Evolutionary conservation across 2,797 vertebrate species (phyloP).

Genomic region (Argentina silus): DNA sequence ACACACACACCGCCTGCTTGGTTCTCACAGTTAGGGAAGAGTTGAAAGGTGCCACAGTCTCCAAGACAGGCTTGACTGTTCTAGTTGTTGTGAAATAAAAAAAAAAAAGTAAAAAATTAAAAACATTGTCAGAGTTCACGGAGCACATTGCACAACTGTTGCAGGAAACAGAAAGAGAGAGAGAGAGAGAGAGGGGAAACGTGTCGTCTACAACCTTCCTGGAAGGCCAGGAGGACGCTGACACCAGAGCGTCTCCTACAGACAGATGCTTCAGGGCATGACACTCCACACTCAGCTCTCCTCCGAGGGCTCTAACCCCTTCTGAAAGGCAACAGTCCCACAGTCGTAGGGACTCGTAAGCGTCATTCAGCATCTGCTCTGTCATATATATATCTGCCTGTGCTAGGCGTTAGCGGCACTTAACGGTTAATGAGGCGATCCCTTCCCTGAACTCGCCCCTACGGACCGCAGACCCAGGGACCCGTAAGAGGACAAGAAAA

Average conservation of each 20-base stretch:
- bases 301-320: not conserved
- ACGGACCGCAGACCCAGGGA: not conserved
- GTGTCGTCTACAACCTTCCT: conserved; percentile 15
- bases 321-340: conserved; percentile 1
- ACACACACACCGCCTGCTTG: too few species aligned
- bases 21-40: too few species aligned
- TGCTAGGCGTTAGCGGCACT: not conserved
- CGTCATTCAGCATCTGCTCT: not conserved
- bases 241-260: not conserved
- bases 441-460: conserved; percentile 1
- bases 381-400: too few species aligned
- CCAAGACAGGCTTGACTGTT: too few species aligned
- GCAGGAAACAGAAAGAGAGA: conserved; percentile 33
- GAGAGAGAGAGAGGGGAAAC: conserved; percentile 24
- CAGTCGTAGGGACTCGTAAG: not conserved
- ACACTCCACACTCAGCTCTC: conserved; percentile 25
- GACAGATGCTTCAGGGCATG: conserved; percentile 1
- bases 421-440: not conserved
- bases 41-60: too few species aligned
- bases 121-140: conserved; percentile 33
- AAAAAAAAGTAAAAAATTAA: too few species aligned
- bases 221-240: conserved; percentile 7
- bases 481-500: not conserved
- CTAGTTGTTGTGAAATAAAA: too few species aligned
- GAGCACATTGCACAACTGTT: conserved; percentile 38